Evolutionary conservation across 2,888 invertebrate species (phyloP).

Genomic region (Auanema freiburgensis): DNA sequence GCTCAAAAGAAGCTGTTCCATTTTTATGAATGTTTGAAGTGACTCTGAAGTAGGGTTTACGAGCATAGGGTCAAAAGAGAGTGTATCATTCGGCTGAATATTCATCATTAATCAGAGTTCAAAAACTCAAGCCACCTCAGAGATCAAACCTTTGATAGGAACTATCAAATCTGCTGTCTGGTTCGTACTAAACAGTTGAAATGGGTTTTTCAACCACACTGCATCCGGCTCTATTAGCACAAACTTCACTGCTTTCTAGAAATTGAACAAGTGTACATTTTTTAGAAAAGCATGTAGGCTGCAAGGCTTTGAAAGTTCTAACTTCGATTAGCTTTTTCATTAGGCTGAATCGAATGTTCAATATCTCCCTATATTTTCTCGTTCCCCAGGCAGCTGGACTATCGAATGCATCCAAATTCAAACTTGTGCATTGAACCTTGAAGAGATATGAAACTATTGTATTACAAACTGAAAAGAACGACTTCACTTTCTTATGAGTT

Average conservation of each 20-base stretch:
- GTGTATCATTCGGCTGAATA: constrained; percentile 18
- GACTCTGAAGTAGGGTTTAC: constrained; percentile 46
- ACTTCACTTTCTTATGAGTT: too few species aligned
- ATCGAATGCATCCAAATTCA: constrained; percentile 30
- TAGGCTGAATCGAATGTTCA: constrained; percentile 46
- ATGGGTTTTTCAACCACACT: constrained; percentile 56
- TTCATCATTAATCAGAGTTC: background rate
- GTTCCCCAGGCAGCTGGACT: constrained; percentile 48
- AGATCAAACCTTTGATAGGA: constrained; percentile 42
- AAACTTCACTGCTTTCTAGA: constrained; percentile 23
- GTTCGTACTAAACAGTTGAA: constrained; percentile 29
- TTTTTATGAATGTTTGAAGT: constrained; percentile 39
- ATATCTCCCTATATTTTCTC: constrained; percentile 48
- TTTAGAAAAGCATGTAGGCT: background rate
- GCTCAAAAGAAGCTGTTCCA: constrained; percentile 34
- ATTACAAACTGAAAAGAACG: too few species aligned
- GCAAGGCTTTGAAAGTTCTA: constrained; percentile 3
- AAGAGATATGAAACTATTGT: too few species aligned
- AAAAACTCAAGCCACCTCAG: constrained; percentile 11
- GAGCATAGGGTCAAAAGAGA: constrained; percentile 59
- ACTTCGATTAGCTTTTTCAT: constrained; percentile 37
- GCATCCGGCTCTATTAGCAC: constrained; percentile 60
- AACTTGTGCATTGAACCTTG: constrained; percentile 21
- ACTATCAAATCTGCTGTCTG: constrained; percentile 51
- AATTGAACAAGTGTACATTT: background rate